Evolutionary conservation across 2,797 vertebrate species (phyloP).

Genomic region (Champsocephalus esox): DNA sequence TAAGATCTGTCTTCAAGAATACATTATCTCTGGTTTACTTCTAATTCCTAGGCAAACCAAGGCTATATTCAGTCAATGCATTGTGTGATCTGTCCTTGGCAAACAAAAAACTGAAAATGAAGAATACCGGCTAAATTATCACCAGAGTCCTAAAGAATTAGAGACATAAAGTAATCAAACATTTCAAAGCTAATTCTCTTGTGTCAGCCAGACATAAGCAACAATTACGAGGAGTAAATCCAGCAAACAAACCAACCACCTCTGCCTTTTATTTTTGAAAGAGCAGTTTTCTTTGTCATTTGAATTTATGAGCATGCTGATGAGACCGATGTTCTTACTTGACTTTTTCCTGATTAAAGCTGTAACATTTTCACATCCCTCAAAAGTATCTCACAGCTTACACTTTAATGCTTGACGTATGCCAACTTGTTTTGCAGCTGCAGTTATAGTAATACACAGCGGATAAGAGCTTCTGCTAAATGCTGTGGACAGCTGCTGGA

Average conservation of each 20-base stretch:
- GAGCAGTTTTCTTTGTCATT: background rate
- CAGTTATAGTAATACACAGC: constrained; percentile 21
- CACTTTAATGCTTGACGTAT: constrained; percentile 20
- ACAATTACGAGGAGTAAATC: background rate
- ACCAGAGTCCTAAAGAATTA: background rate
- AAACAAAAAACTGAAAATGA: constrained; percentile 19
- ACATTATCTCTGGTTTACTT: background rate
- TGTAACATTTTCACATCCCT: constrained; percentile 5
- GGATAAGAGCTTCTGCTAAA: constrained; percentile 27
- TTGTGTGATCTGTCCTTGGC: background rate
- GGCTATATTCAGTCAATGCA: background rate
- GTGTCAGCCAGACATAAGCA: background rate
- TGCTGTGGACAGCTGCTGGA: constrained; percentile 51
- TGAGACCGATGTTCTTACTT: constrained; percentile 3
- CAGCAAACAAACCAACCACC: background rate
- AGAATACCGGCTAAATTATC: constrained; percentile 12
- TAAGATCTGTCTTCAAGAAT: background rate
- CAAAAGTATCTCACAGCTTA: constrained; percentile 19
- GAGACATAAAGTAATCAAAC: background rate
- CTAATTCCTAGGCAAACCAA: background rate
- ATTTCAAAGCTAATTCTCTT: background rate
- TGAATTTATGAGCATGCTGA: background rate
- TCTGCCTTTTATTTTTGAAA: background rate
- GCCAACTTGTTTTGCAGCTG: constrained; percentile 37
- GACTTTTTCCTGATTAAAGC: constrained; percentile 15